Conservation (phyloP, 1,140 invertebrate genomes). For the Asobara japonica region DNA sequence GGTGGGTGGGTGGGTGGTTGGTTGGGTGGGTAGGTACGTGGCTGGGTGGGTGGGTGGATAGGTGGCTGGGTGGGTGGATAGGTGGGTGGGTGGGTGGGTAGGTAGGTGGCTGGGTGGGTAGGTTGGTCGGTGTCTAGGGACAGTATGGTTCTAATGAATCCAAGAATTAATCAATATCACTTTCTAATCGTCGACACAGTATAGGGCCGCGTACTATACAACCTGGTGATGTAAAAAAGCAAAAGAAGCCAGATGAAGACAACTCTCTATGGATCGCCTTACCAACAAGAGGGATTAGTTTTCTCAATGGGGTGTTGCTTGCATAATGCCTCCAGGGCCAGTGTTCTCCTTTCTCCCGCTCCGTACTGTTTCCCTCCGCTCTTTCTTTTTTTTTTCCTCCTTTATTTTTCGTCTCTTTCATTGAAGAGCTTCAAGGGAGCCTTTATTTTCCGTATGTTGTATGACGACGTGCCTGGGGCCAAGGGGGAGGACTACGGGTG, state of each 20-base stretch:
- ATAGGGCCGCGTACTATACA: background rate
- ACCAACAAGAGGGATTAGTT: constrained; percentile 36
- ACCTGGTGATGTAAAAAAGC: constrained; percentile 15
- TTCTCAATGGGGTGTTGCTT: constrained; percentile 35
- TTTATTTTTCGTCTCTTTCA: background rate
- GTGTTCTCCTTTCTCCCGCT: background rate
- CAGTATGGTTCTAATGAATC: too few relatives aligned
- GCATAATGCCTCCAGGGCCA: constrained; percentile 7
- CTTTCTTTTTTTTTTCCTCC: background rate
- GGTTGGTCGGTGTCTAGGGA: too few relatives aligned
- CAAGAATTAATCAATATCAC: background rate
- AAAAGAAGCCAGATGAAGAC: constrained; percentile 35
- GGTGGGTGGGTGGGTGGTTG: too few relatives aligned
- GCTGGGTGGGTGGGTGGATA: too few relatives aligned
- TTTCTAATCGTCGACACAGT: background rate
- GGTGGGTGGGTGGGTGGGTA: too few relatives aligned
- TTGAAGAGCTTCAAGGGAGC: constrained; percentile 22
- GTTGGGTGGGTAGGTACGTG: too few relatives aligned
- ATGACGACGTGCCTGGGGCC: constrained; percentile 30
- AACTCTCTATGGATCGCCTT: constrained; percentile 36
- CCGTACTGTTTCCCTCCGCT: background rate
- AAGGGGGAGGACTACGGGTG: constrained; percentile 20
- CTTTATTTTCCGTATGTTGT: constrained; percentile 32
- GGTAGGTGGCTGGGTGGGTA: too few relatives aligned
- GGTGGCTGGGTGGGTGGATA: too few relatives aligned